Percentiles rank a stretch among this genome's conserved stretches.
Conservation (phyloP, 2,797 vertebrate genomes). For the Orestias chungarensis region DNA sequence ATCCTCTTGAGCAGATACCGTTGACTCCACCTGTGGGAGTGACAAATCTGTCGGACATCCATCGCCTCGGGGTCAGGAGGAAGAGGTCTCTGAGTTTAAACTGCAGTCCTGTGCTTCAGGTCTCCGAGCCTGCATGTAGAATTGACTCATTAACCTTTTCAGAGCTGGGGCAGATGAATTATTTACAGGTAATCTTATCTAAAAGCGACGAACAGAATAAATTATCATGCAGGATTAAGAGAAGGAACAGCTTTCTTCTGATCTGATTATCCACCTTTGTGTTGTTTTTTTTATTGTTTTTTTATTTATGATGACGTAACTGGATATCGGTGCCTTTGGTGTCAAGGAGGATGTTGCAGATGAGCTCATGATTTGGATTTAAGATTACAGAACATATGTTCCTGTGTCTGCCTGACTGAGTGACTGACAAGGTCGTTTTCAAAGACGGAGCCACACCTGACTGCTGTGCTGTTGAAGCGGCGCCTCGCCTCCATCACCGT, state of each 20-base stretch:
- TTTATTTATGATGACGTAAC: conserved; percentile 6
- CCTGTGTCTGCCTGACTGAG: conserved; percentile 13
- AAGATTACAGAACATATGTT: not conserved
- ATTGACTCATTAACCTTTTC: conserved; percentile 74
- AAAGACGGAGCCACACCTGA: conserved; percentile 36
- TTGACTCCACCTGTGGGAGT: conserved; percentile 37
- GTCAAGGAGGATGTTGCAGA: not conserved
- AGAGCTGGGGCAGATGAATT: conserved; percentile 49
- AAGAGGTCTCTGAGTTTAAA: conserved; percentile 20
- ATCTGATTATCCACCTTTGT: not conserved
- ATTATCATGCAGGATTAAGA: not conserved
- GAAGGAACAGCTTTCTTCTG: not conserved
- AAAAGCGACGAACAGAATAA: not conserved
- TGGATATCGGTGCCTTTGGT: not conserved
- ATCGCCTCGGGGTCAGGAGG: conserved; percentile 29
- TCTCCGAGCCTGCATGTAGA: conserved; percentile 37
- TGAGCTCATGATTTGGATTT: not conserved
- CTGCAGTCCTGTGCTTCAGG: conserved; percentile 8
- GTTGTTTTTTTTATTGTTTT: too few relatives aligned
- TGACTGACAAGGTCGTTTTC: conserved; percentile 62
- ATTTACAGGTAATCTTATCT: conserved; percentile 57
- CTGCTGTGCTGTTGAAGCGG: conserved; percentile 45
- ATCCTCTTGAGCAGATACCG: conserved; percentile 28
- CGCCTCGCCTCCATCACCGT: conserved; percentile 50
- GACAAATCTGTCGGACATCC: conserved; percentile 44